These are phyloP conservation scores for Alethe castanea DNA, from an alignment of 2,113 vertebrate genomes.

Conservation along the genomic window DNA sequence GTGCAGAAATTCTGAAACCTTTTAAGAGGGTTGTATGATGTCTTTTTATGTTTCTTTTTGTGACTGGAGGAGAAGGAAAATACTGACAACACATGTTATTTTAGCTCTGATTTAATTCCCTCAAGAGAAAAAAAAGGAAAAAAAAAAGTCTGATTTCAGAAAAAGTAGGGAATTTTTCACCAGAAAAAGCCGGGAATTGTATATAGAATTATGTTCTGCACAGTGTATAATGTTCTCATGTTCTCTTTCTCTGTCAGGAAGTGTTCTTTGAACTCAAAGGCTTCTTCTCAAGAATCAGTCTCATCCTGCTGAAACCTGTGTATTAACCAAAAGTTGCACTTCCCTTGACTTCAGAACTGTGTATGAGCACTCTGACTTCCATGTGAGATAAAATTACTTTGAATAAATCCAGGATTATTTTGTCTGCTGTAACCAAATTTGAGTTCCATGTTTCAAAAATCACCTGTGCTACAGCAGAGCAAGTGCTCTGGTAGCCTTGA, in stretches of 20 bases:
- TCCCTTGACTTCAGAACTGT: neutral
- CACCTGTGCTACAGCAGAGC: neutral
- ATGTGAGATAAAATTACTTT: neutral
- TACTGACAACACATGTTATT: neutral
- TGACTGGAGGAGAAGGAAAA: neutral
- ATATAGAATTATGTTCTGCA: neutral
- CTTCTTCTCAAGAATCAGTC: neutral
- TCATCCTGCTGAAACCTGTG: neutral
- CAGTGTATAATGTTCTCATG: neutral
- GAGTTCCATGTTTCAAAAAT: neutral
- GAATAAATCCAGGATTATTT: fast-evolving
- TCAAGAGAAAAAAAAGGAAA: fast-evolving
- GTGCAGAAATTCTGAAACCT: neutral
- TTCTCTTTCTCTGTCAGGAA: neutral
- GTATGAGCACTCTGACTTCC: neutral
- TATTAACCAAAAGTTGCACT: neutral
- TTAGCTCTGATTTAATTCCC: neutral
- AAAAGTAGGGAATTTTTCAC: neutral
- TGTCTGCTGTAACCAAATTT: neutral
- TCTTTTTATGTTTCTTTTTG: neutral
- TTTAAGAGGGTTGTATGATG: neutral
- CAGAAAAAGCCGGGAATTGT: neutral
- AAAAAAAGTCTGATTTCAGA: neutral
- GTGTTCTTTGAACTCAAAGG: neutral
- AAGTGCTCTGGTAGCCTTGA: neutral